Base-by-base conservation (phyloP, 2,888 invertebrate species). In the Spisula solida region DNA sequence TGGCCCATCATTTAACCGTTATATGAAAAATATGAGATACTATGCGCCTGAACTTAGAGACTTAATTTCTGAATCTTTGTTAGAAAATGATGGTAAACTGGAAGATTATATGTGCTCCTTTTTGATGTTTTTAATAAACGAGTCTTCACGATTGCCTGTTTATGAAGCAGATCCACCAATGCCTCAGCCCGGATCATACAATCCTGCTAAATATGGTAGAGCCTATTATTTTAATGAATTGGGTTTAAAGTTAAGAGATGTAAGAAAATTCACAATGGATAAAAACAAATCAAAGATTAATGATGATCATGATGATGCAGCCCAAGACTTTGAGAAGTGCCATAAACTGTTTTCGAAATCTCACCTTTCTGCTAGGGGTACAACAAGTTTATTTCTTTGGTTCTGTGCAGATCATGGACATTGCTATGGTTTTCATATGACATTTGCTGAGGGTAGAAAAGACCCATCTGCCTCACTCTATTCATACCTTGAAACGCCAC, bases 381-480 rank as follows among this genome's bases (percentile, higher is more conserved):
- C 89, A 12, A 60, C 86, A 55, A 85, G 14, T 29, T 29, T 86
- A 51, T 82, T 89, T 83, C 83, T 89, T 81, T 41, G 41, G 41
- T 41, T 41, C 41, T 41, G 41, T 84, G 84, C 84, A 55, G 83
- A 82, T 79, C 87, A 87, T 90, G 87, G 85, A 18, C 85, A 88
- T 83, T 87, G 90, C 41, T 90, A 90, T 75, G 86, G 82, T 4
- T 90, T 88, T 83, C 87, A 90, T 80, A 90, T 90, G 90, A 86
- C 90, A 34, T 51, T 79, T 51, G 81, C 82, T 56, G 88, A 90
- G 41, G 85, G 85, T 31, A 85, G 90, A 31, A 87, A 86, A 80
- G 91, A 89, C 55, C 91, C 87, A 81, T 79, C 86, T 56, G 90
- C 88, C 31, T 90, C 86, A 60, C 79, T 88, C 34, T 90, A 84